Evolutionary conservation across 1,140 invertebrate species (phyloP).

Genomic region (Saccostrea cuccullata): DNA sequence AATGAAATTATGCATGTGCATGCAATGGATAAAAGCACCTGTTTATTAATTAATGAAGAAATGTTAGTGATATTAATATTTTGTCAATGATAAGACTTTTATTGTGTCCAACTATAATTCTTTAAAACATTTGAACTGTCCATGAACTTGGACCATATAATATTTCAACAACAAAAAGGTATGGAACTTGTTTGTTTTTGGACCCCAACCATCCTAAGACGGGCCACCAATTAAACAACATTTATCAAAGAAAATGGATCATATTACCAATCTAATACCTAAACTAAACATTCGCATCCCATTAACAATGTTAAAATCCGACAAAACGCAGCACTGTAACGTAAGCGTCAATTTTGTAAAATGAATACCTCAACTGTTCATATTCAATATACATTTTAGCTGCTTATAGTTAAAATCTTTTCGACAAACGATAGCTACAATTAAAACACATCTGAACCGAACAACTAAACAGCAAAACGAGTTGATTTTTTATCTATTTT

Average conservation of each 20-base stretch:
- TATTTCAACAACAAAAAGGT: neutral
- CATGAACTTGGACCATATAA: neutral
- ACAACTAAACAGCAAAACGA: too few species aligned
- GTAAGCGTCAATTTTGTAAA: neutral
- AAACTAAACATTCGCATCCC: neutral
- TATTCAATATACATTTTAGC: too few species aligned
- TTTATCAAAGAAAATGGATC: neutral
- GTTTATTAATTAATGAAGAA: neutral
- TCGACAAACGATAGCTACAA: too few species aligned
- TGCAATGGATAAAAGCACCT: neutral
- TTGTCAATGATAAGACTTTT: too few species aligned
- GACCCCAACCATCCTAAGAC: neutral
- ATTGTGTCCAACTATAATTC: too few species aligned
- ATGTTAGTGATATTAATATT: too few species aligned
- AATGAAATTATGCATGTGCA: neutral
- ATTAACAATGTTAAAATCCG: neutral
- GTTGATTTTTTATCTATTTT: too few species aligned
- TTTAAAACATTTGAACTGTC: neutral
- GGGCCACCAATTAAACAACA: neutral
- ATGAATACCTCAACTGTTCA: neutral
- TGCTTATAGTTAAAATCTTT: too few species aligned
- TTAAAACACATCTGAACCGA: too few species aligned
- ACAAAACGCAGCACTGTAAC: neutral
- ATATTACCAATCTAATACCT: constrained; percentile 3
- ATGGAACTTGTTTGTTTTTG: neutral